These are phyloP conservation scores for Montipora foliosa DNA, from an alignment of 64 coral and sea anemone genomes.

Conservation along the genomic window DNA sequence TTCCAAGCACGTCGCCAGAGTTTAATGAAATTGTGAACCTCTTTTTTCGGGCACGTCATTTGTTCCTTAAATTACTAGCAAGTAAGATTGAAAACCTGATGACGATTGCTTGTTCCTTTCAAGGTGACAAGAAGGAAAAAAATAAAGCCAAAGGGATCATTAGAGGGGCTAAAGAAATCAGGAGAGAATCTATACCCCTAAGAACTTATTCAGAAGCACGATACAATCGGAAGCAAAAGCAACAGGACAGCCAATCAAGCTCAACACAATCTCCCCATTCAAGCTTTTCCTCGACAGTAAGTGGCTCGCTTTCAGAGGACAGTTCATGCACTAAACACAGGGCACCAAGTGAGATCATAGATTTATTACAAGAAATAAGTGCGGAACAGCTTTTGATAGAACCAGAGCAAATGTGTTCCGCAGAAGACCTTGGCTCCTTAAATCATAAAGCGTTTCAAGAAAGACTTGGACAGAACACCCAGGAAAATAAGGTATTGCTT, in stretches of 20 bases:
- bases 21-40: too few species aligned
- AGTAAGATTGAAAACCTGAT: background rate
- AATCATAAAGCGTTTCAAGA: background rate
- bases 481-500: background rate
- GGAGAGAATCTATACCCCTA: background rate
- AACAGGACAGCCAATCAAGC: background rate
- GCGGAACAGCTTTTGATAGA: constrained; percentile 45
- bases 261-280: background rate
- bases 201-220: background rate
- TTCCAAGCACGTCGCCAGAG: too few species aligned
- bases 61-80: background rate
- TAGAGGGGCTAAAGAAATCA: background rate
- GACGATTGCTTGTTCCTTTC: background rate
- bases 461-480: background rate
- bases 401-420: background rate
- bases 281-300: background rate
- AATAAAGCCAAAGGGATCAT: background rate
- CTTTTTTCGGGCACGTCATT: too few species aligned
- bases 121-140: background rate
- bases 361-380: constrained; percentile 20
- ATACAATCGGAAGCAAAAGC: background rate
- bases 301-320: background rate
- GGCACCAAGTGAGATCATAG: background rate
- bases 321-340: background rate
- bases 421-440: background rate